Percentiles rank a stretch among this genome's conserved stretches.
Evolutionary conservation across 2,888 invertebrate genomes (phyloP).

Genomic region (Itoplectis maculator): DNA sequence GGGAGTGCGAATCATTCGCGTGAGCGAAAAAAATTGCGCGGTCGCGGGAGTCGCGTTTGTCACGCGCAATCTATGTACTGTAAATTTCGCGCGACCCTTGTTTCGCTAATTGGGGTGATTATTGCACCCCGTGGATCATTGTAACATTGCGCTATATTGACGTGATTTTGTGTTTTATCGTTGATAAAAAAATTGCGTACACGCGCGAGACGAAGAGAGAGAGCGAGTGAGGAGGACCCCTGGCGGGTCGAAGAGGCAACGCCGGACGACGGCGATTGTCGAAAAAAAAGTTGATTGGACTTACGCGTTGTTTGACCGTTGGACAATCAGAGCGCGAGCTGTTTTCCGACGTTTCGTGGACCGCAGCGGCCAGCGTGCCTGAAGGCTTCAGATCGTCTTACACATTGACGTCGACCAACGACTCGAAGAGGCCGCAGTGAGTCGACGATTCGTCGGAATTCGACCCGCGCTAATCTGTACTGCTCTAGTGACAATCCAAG

Average conservation of each 20-base stretch:
- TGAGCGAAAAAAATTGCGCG: not conserved
- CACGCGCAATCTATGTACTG: conserved; percentile 20
- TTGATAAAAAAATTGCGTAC: conserved; percentile 62
- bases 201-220: conserved; percentile 31
- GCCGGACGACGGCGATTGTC: conserved; percentile 57
- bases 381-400: conserved; percentile 17
- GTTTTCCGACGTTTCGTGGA: conserved; percentile 32
- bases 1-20: conserved; percentile 13
- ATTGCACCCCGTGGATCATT: conserved; percentile 21
- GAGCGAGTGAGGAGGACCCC: conserved; percentile 66
- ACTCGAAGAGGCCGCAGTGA: conserved; percentile 26
- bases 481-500: conserved; percentile 68
- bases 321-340: conserved; percentile 61
- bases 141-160: conserved; percentile 39
- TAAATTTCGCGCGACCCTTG: conserved; percentile 35
- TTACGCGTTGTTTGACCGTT: conserved; percentile 65
- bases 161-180: conserved; percentile 54
- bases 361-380: not conserved
- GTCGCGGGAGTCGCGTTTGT: not conserved
- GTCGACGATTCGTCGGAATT: conserved; percentile 30
- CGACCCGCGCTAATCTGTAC: conserved; percentile 67
- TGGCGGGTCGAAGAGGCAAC: conserved; percentile 70
- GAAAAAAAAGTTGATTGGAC: conserved; percentile 69
- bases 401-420: conserved; percentile 20
- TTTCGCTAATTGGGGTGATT: conserved; percentile 11